Conservation (phyloP, 2,113 vertebrate species). For the Struthidea cinerea region DNA sequence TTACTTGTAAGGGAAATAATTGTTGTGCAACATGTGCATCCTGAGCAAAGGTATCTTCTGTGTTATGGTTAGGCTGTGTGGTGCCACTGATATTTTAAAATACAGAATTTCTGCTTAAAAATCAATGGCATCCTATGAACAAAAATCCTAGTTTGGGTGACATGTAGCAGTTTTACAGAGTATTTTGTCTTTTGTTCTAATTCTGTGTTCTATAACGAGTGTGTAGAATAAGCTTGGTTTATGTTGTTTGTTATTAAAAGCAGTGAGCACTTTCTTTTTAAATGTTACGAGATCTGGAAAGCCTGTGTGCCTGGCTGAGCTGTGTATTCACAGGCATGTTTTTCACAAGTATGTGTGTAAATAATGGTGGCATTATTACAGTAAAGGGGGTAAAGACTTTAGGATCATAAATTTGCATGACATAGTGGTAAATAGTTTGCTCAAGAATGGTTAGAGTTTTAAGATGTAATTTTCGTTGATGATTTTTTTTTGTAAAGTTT, state of each 20-base stretch:
- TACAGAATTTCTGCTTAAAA: background rate
- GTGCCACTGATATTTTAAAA: background rate
- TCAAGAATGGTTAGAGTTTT: background rate
- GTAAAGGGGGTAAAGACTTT: background rate
- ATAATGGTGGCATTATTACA: background rate
- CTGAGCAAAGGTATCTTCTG: background rate
- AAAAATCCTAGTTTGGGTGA: background rate
- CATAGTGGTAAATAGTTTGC: background rate
- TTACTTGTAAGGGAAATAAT: background rate
- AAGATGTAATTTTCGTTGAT: background rate
- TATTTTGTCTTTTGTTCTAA: background rate
- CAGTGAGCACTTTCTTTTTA: constrained; percentile 46
- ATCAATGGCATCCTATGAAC: background rate
- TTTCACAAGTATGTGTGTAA: background rate
- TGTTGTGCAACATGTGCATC: background rate
- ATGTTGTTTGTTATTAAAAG: constrained; percentile 24
- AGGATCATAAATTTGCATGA: background rate
- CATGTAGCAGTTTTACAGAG: background rate
- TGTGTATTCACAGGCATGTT: background rate
- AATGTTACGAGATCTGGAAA: background rate
- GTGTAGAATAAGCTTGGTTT: background rate
- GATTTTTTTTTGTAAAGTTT: background rate
- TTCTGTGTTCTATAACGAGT: background rate
- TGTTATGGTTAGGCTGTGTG: background rate
- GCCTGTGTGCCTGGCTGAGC: background rate